These are phyloP conservation scores for Arvicanthis niloticus DNA, from an alignment of 2,113 vertebrate genomes.

Conservation along the genomic window DNA sequence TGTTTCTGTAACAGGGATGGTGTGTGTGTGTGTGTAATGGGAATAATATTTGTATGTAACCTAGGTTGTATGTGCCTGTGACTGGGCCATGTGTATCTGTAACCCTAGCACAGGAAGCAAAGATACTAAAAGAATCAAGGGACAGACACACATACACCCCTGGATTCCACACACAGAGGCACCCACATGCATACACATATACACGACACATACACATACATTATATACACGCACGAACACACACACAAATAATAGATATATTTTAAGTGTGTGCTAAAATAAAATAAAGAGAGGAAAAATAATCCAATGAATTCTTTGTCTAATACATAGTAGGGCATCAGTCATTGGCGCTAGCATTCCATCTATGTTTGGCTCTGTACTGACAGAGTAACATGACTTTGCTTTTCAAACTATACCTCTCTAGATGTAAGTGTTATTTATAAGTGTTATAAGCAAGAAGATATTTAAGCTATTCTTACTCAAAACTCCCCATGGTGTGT, in stretches of 20 bases:
- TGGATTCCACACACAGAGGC: not conserved
- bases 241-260: not conserved
- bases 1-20: not conserved
- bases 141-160: not conserved
- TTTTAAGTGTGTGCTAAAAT: not conserved
- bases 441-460: not conserved
- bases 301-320: not conserved
- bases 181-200: not conserved
- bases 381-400: not conserved
- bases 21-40: not conserved
- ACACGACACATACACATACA: not conserved
- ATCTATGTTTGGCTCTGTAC: accelerated
- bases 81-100: not conserved
- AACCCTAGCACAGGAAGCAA: not conserved
- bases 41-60: no score
- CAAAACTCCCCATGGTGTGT: not conserved
- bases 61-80: not conserved
- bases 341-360: no score
- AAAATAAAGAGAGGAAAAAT: not conserved
- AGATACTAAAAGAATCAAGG: not conserved
- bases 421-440: not conserved
- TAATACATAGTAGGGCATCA: not conserved
- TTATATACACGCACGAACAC: no score
- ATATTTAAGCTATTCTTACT: not conserved
- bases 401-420: not conserved